A percentile compares a stretch with the other conserved stretches of the same genome.
Evolutionary conservation across 2,797 vertebrate genomes (phyloP).

Genomic region (Phrynocephalus forsythii): DNA sequence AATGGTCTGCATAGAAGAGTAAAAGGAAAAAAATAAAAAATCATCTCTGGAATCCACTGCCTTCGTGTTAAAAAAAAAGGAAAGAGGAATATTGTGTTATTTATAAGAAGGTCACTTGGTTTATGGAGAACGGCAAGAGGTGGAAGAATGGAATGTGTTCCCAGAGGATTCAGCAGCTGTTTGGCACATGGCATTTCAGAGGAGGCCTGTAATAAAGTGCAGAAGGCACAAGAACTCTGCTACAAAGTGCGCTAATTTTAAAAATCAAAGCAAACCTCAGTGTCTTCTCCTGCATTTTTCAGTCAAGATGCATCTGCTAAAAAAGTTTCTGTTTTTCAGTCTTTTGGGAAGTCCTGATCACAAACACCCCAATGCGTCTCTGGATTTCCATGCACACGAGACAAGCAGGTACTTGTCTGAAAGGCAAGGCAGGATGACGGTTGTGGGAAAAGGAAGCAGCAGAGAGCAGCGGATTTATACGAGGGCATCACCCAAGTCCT

Average conservation of each 20-base stretch:
- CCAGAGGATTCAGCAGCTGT: neutral
- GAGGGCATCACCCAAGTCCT: neutral
- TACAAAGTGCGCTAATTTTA: conserved; percentile 24
- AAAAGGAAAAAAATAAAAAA: conserved; percentile 55
- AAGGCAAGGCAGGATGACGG: neutral
- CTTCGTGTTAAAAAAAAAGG: neutral
- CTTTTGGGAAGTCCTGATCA: neutral
- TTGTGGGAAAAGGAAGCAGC: neutral
- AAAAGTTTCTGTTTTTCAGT: neutral
- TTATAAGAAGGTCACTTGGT: neutral
- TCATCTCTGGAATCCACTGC: conserved; percentile 12
- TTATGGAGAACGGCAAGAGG: conserved; percentile 6
- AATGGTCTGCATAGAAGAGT: conserved; percentile 33
- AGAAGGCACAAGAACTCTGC: conserved; percentile 65
- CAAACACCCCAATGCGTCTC: neutral
- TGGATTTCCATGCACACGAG: neutral
- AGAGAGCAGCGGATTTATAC: neutral
- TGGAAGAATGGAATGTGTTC: conserved; percentile 4
- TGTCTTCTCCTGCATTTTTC: neutral
- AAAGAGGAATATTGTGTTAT: neutral
- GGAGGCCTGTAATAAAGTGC: conserved; percentile 27
- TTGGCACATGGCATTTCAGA: conserved; percentile 21
- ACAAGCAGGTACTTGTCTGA: neutral
- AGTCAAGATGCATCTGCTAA: neutral
- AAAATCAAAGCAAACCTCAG: neutral